A percentile compares a stretch with the other conserved stretches of the same genome.
phyloP scores from a whole-genome alignment of 1,140 invertebrate genomes.

The Neodiprion lecontei region DNA sequence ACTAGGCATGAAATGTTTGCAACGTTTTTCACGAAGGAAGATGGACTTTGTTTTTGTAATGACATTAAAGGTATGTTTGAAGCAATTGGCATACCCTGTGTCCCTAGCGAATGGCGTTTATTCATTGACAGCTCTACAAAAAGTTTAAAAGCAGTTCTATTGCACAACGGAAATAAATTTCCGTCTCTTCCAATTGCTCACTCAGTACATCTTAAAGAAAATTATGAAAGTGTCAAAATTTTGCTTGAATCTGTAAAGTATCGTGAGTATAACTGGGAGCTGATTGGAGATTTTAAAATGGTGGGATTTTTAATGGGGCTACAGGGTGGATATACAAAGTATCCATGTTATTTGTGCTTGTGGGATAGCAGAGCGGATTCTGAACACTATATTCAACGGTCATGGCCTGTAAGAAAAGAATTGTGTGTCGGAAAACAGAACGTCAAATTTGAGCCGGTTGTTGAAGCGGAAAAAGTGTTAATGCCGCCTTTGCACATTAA shows the following conservation, averaged over 20 bases:
- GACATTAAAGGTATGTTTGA: constrained; percentile 36
- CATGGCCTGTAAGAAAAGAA: constrained; percentile 40
- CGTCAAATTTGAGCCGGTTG: constrained; percentile 39
- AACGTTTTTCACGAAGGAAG: constrained; percentile 31
- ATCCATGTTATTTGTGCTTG: constrained; percentile 52
- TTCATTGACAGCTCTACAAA: constrained; percentile 43
- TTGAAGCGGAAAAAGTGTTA: too few species aligned
- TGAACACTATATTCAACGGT: constrained; percentile 42
- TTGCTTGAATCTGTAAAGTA: constrained; percentile 45
- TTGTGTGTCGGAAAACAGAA: constrained; percentile 42
- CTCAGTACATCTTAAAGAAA: constrained; percentile 46
- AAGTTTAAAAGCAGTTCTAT: constrained; percentile 48
- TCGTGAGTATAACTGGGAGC: constrained; percentile 42
- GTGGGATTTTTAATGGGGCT: constrained; percentile 47
- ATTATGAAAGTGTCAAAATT: constrained; percentile 42
- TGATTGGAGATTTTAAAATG: constrained; percentile 52
- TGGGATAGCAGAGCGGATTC: constrained; percentile 53
- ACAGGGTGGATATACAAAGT: constrained; percentile 58
- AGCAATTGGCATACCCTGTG: constrained; percentile 38
- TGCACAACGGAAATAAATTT: constrained; percentile 47
- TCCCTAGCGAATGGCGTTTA: constrained; percentile 34
- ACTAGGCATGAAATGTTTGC: constrained; percentile 26
- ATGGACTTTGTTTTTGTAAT: constrained; percentile 37
- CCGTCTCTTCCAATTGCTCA: constrained; percentile 44
- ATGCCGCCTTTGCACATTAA: too few species aligned